Evolutionary conservation across 2,888 invertebrate species (phyloP).

Genomic region (Drosophila stalkeri): DNA sequence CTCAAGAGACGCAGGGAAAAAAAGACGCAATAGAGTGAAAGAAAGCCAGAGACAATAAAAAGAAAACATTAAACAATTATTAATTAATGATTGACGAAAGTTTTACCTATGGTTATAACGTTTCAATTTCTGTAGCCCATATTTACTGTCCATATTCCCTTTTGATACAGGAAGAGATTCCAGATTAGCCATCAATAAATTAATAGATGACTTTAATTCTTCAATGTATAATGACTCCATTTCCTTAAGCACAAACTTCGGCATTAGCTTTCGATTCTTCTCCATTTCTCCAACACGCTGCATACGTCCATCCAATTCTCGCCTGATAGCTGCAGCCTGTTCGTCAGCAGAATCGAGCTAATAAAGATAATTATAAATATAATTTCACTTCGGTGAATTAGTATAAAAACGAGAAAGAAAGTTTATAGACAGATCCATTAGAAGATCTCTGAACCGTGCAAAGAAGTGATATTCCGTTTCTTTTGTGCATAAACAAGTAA

Average conservation of each 20-base stretch:
- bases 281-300: conserved; percentile 99
- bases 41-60: not conserved
- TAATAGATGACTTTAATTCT: conserved; percentile 98
- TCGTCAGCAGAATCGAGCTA: conserved; percentile 99
- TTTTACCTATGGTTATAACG: conserved; percentile 98
- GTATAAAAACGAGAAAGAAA: too few relatives aligned
- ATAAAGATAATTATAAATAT: not conserved
- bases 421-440: too few relatives aligned
- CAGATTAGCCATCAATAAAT: conserved; percentile 98
- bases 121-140: conserved; percentile 98
- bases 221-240: conserved; percentile 99
- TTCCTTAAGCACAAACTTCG: conserved; percentile 99
- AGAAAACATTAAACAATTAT: not conserved
- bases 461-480: too few relatives aligned
- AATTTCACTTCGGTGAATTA: too few relatives aligned
- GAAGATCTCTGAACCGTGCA: too few relatives aligned
- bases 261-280: conserved; percentile 98
- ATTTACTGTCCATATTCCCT: conserved; percentile 98
- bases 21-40: not conserved
- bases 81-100: not conserved
- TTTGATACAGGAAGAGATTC: conserved; percentile 99
- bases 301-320: conserved; percentile 99
- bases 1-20: not conserved
- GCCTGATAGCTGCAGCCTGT: conserved; percentile 99
- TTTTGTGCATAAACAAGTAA: too few relatives aligned